A percentile compares a stretch with the other conserved stretches of the same genome.
Conservation (phyloP, 2,888 invertebrate genomes). For the Autographa pulchrina region DNA sequence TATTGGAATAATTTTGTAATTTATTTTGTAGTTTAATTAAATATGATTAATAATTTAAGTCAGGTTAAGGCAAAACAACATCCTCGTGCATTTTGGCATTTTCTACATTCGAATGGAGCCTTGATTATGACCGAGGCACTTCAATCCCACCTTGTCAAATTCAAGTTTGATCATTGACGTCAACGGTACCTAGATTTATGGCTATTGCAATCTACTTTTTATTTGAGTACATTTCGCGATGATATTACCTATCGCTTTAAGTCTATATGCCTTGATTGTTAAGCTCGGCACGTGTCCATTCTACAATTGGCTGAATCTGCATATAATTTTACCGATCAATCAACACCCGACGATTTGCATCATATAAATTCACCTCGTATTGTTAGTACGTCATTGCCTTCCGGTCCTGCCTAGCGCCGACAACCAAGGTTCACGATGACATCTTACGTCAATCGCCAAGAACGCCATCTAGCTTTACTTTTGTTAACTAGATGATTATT, state of each 20-base stretch:
- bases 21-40: not conserved
- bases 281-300: conserved; percentile 51
- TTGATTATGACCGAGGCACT: conserved; percentile 10
- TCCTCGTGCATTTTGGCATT: conserved; percentile 13
- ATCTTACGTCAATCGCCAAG: conserved; percentile 53
- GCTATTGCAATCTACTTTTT: conserved; percentile 13
- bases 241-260: conserved; percentile 17
- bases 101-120: conserved; percentile 1
- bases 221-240: not conserved
- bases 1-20: conserved; percentile 31
- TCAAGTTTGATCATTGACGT: conserved; percentile 29
- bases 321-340: conserved; percentile 61
- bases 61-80: conserved; percentile 11
- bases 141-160: conserved; percentile 14
- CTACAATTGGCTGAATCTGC: conserved; percentile 53
- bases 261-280: conserved; percentile 30
- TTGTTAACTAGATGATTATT: conserved; percentile 13
- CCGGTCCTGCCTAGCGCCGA: conserved; percentile 65
- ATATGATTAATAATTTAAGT: conserved; percentile 11
- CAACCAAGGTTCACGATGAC: conserved; percentile 64
- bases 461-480: conserved; percentile 47
- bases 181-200: conserved; percentile 27
- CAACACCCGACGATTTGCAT: conserved; percentile 64
- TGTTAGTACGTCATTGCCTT: conserved; percentile 70
- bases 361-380: conserved; percentile 70